A percentile compares a stretch with the other conserved stretches of the same genome.
Conservation (phyloP, 2,888 invertebrate genomes). For the Amphipoea oculea region DNA sequence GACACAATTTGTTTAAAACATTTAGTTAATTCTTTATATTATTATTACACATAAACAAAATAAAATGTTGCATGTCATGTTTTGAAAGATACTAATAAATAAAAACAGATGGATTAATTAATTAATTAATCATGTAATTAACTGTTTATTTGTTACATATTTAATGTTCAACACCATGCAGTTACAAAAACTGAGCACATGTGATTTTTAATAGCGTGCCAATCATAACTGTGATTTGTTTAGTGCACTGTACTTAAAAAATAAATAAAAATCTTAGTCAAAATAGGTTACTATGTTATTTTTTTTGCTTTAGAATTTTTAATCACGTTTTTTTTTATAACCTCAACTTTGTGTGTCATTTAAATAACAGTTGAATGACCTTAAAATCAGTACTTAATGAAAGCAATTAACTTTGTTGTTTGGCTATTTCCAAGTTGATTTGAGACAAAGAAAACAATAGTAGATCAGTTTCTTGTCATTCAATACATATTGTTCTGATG, state of each 20-base stretch:
- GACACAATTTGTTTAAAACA: neutral
- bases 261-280: slow-evolving; percentile 8
- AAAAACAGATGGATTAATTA: neutral
- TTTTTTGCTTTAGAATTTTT: neutral
- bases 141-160: slow-evolving; percentile 8
- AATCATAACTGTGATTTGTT: neutral
- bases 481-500: slow-evolving; percentile 36
- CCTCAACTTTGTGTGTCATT: slow-evolving; percentile 31
- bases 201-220: slow-evolving; percentile 3
- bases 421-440: slow-evolving; percentile 24
- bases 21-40: slow-evolving; percentile 3
- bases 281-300: neutral
- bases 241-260: neutral
- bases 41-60: neutral
- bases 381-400: slow-evolving; percentile 8
- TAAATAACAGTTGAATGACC: slow-evolving; percentile 19
- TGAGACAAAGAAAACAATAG: slow-evolving; percentile 32
- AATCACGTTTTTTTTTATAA: slow-evolving; percentile 34
- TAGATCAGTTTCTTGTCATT: slow-evolving; percentile 40
- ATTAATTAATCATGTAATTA: neutral
- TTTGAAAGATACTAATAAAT: slow-evolving; percentile 9
- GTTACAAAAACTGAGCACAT: slow-evolving; percentile 26
- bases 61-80: neutral
- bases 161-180: neutral
- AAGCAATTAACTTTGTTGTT: slow-evolving; percentile 5